Evolutionary conservation across 2,113 vertebrate genomes (phyloP), one percentile per base, ranked within the genome.

Genomic region (Stegastes partitus): DNA sequence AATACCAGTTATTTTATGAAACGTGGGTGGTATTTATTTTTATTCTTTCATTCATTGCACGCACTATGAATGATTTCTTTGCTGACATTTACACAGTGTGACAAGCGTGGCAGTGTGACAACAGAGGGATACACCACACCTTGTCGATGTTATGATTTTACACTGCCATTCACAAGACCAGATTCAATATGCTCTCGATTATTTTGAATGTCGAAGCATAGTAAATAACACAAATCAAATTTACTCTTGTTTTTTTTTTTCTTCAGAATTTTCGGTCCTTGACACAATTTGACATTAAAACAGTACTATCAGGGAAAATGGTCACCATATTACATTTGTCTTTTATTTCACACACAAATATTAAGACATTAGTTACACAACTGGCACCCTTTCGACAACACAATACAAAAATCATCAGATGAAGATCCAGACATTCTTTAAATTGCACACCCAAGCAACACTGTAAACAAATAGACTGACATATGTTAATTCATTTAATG

Each of bases 401-500:
- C 86, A 68, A 92, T 91, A 93, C 90, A 90, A 95, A 95, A 95
- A 92, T 89, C 84, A 92, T 92, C 77, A 88, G 83, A 87, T 87
- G 50, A 86, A 86, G 69, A 92, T 90, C 81, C 92, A 93, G 87
- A 95, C 93, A 94, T 93, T 94, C 93, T 87, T 90, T 81, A 83
- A 79, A 92, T 86, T 92, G 90, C 87, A 93, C 91, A 83, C 90
- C 88, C 81, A 88, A 91, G 84, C 89, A 89, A 94, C 90, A 94
- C 28, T 92, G 89, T 93, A 92, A 90, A 93, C 89, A 91, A 78
- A 88, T 45, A 82, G 81, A 91, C 72, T 23, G 74, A 87, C 47
- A 80, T 53, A 66, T 78, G 47, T 39, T 76, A 68, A 68, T 74
- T 98, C 93, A 99, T 94, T 99, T 99, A 89, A 98, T 96, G 65